These are phyloP conservation scores for Dreissena polymorpha DNA, from an alignment of 1,140 invertebrate species.

Conservation along the genomic window DNA sequence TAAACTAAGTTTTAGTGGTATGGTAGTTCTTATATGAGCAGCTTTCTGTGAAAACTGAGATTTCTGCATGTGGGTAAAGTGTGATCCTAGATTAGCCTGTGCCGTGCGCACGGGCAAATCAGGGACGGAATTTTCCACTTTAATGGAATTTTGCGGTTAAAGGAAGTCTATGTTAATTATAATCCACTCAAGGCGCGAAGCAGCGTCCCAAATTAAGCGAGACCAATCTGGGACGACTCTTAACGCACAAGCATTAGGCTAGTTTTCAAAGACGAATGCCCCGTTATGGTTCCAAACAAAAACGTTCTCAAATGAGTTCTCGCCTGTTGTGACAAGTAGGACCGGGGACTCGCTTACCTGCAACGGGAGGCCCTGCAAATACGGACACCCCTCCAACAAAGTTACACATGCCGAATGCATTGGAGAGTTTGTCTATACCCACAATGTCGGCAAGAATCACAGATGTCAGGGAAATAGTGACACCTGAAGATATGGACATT, in stretches of 20 bases:
- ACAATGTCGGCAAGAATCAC: conserved; percentile 35
- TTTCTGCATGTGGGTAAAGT: no score
- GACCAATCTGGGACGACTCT: not conserved
- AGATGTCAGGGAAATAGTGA: conserved; percentile 37
- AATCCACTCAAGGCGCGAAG: not conserved
- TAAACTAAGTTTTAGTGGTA: no score
- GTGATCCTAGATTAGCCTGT: no score
- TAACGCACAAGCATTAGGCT: not conserved
- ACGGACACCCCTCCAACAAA: conserved; percentile 22
- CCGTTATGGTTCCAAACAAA: not conserved
- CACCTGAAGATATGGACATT: not conserved
- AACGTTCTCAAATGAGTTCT: not conserved
- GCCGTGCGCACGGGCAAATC: no score
- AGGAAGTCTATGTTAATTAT: no score
- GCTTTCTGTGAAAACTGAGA: no score
- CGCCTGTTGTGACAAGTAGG: not conserved
- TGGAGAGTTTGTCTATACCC: conserved; percentile 29
- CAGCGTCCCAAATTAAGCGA: no score
- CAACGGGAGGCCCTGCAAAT: conserved; percentile 35
- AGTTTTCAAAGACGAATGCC: not conserved
- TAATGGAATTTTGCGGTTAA: no score
- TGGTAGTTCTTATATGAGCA: no score
- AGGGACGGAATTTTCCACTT: no score
- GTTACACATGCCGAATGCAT: conserved; percentile 26
- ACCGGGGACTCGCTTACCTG: not conserved